A percentile compares a stretch with the other conserved stretches of the same genome.
Conservation (phyloP, 2,888 invertebrate species). For the Drosophila setosimentum region DNA sequence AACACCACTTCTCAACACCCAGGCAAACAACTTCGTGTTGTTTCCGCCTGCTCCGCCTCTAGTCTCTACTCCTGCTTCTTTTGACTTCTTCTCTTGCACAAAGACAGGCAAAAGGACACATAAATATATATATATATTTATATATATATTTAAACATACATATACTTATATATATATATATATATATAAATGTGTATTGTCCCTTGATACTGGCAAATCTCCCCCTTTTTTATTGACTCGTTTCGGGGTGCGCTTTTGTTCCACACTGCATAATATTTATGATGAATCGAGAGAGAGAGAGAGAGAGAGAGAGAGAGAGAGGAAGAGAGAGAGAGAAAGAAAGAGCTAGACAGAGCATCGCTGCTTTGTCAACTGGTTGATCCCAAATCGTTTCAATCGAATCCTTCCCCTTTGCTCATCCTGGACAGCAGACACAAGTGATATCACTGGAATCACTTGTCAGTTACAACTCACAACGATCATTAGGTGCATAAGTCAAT, state of each 20-base stretch:
- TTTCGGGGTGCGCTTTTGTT: slow-evolving; percentile 53
- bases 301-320: no score
- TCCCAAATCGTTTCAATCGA: background rate
- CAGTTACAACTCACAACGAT: background rate
- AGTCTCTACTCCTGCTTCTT: background rate
- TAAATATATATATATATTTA: background rate
- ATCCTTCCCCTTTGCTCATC: background rate
- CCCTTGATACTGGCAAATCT: slow-evolving; percentile 27
- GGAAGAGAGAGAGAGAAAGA: no score
- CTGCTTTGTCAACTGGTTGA: background rate
- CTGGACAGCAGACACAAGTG: background rate
- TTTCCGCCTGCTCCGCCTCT: slow-evolving; percentile 18
- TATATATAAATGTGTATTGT: slow-evolving; percentile 11
- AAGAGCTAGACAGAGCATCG: background rate
- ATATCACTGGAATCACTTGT: background rate
- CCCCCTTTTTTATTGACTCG: slow-evolving; percentile 35
- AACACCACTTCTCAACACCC: slow-evolving; percentile 55
- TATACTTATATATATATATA: background rate
- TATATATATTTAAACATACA: slow-evolving; percentile 1
- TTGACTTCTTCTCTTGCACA: slow-evolving; percentile 23
- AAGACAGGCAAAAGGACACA: slow-evolving; percentile 33
- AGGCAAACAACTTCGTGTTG: slow-evolving; percentile 57
- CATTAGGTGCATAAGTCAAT: background rate
- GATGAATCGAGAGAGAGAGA: background rate
- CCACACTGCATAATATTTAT: slow-evolving; percentile 30